Evolutionary conservation across 2,888 invertebrate genomes (phyloP), one percentile per base, ranked within the genome.

Genomic region (Metopia argyrocephala): DNA sequence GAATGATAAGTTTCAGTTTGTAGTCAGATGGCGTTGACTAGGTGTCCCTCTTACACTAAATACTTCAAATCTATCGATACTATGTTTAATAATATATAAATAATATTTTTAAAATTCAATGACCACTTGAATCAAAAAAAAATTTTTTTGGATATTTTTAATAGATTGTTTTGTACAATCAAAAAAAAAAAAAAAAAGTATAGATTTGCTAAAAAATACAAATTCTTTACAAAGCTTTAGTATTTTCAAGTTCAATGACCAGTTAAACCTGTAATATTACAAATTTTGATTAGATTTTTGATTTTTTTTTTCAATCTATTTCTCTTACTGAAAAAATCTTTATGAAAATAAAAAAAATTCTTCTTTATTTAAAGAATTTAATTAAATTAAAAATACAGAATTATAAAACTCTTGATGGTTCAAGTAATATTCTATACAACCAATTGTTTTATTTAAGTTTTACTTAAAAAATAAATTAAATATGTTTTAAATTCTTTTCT

Each of bases 221-320:
- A 12, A 38, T 3, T 15, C 38, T 38, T 38, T 9, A 31, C 9
- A 38, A 38, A 38, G 1, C 0, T 3, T 1, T 3, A 31, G 62
- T 7, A 28, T 66, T 45, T 66, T 48, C 18, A 23, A 50, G 5
- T 52, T 23, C 21, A 52, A 52, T 25, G 52, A 52, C 52, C 52
- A 52, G 52, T 52, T 54, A 54, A 27, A 56, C 7, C 2, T 18
- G 4, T 9, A 21, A 59, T 0, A 12, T 38, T 31, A 38, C 15
- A 59, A 59, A 38, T 59, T 21, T 31, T 18, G 5, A 31, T 59
- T 3, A 12, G 4, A 31, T 54, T 12, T 25, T 3, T 15, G 12
- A 25, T 31, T 57, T 31, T 31, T 31, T 1, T 31, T 12, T 38
- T n/a, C n/a, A n/a, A n/a, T n/a, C n/a, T n/a, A n/a, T n/a, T n/a